Percentiles rank a stretch among this genome's conserved stretches.
Evolutionary conservation across 2,113 vertebrate species (phyloP).

Genomic region (Megaleporinus macrocephalus): DNA sequence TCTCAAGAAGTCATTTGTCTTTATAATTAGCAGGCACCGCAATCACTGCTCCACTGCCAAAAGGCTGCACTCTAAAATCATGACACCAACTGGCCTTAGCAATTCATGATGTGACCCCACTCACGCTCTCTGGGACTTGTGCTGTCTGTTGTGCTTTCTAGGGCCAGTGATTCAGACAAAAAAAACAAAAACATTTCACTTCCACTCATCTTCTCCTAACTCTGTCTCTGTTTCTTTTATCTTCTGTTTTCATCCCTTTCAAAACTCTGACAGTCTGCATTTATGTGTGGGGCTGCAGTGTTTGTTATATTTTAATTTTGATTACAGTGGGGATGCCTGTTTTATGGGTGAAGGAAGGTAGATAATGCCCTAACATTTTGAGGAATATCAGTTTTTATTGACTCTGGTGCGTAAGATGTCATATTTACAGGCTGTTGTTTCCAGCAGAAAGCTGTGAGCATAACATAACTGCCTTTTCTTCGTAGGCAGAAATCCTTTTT

Average conservation of each 20-base stretch:
- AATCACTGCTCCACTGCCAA: background rate
- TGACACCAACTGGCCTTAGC: background rate
- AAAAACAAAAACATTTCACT: background rate
- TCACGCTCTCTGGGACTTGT: background rate
- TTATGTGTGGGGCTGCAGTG: background rate
- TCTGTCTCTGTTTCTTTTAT: background rate
- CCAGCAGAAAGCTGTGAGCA: too few species aligned
- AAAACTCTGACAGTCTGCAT: background rate
- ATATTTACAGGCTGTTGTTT: too few species aligned
- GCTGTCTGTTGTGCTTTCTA: background rate
- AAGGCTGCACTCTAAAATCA: background rate
- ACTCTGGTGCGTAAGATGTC: too few species aligned
- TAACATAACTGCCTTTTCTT: too few species aligned
- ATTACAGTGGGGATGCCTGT: too few species aligned
- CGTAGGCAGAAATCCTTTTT: too few species aligned
- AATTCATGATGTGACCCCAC: background rate
- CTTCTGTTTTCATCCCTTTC: background rate
- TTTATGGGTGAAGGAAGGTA: too few species aligned
- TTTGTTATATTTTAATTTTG: too few species aligned
- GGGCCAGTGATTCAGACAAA: background rate
- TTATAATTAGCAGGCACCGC: conserved; percentile 5
- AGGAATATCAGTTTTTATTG: too few species aligned
- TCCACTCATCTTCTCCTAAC: background rate
- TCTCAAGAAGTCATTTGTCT: conserved; percentile 12
- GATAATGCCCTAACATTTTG: too few species aligned